These are phyloP conservation scores for Chascanopsetta lugubris DNA, from an alignment of 2,113 vertebrate species.

Conservation along the genomic window DNA sequence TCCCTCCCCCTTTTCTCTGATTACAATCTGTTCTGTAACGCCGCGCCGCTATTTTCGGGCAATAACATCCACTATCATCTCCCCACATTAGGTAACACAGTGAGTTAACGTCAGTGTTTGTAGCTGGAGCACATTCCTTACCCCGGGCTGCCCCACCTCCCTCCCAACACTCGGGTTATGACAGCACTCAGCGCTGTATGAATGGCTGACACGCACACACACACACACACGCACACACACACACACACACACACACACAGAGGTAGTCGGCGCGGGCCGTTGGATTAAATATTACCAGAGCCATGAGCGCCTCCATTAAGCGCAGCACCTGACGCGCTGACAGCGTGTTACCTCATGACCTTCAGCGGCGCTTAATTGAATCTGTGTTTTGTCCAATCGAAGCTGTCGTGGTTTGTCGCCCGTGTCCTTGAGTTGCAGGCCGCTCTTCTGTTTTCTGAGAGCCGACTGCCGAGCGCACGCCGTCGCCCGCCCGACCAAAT, in stretches of 20 bases:
- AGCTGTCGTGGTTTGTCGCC: conserved; percentile 55
- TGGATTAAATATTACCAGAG: conserved; percentile 65
- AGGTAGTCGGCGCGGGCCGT: conserved; percentile 15
- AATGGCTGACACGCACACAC: conserved; percentile 24
- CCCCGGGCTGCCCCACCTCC: neutral
- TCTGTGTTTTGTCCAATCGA: conserved; percentile 62
- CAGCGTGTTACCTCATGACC: conserved; percentile 65
- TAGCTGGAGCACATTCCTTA: conserved; percentile 19
- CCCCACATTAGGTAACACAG: conserved; percentile 10
- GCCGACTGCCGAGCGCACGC: conserved; percentile 25
- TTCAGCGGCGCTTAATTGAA: conserved; percentile 68
- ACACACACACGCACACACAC: no score
- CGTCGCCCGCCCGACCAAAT: conserved; percentile 50
- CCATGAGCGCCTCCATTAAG: conserved; percentile 57
- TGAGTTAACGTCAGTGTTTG: conserved; percentile 4
- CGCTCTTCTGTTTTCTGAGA: conserved; percentile 25
- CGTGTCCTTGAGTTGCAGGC: conserved; percentile 44
- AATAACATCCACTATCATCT: conserved; percentile 18
- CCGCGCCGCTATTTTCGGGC: conserved; percentile 18
- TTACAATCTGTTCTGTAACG: conserved; percentile 47
- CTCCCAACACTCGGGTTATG: conserved; percentile 17
- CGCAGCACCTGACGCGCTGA: conserved; percentile 38
- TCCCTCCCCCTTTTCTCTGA: conserved; percentile 19
- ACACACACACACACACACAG: no score
- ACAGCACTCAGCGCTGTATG: conserved; percentile 21